A percentile compares a stretch with the other conserved stretches of the same genome.
Evolutionary conservation across 2,797 vertebrate genomes (phyloP).

Genomic region (Melanotaenia pygmaea): DNA sequence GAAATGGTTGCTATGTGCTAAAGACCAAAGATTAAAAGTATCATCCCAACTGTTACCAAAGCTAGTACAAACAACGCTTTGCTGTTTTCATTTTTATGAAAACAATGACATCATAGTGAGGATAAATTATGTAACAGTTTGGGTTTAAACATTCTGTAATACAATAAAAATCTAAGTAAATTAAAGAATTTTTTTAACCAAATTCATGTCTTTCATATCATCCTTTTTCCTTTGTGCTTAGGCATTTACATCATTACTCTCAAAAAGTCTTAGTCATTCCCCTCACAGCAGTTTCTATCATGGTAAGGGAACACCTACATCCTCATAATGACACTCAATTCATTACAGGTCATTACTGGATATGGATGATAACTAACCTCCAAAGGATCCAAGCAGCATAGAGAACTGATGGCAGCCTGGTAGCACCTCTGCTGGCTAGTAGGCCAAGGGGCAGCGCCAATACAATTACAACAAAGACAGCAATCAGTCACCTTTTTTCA

Average conservation of each 20-base stretch:
- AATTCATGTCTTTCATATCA: neutral
- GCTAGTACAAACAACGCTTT: neutral
- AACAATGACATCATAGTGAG: no score
- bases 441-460: conserved; percentile 38
- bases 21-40: neutral
- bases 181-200: no score
- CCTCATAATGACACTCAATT: conserved; percentile 50
- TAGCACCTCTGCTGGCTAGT: conserved; percentile 13
- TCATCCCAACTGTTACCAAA: neutral
- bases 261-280: neutral
- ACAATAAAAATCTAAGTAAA: no score
- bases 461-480: conserved; percentile 46
- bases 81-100: no score
- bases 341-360: conserved; percentile 53
- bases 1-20: neutral
- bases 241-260: neutral
- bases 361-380: conserved; percentile 37
- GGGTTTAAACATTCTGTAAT: no score
- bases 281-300: conserved; percentile 5
- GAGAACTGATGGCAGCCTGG: conserved; percentile 32
- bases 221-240: neutral
- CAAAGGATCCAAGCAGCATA: conserved; percentile 7
- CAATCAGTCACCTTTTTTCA: conserved; percentile 45
- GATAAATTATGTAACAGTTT: no score
- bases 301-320: conserved; percentile 32